phyloP scores from a whole-genome alignment of 2,888 invertebrate genomes.

The Steinernema carpocapsae region DNA sequence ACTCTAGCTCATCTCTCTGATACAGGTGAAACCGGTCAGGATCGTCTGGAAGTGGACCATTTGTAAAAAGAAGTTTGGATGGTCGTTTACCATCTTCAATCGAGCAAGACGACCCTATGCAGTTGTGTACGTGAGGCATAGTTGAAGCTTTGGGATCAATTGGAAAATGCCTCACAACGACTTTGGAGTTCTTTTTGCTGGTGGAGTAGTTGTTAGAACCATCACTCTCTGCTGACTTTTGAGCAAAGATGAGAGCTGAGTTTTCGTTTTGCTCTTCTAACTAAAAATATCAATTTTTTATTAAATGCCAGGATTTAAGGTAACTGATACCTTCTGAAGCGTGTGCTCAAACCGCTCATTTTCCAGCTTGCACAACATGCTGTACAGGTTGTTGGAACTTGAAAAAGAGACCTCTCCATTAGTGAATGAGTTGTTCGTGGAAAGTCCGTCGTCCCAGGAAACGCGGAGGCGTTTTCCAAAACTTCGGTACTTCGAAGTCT shows the following conservation, averaged over 20 bases:
- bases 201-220: neutral
- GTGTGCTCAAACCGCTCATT: constrained; percentile 8
- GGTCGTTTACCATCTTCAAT: neutral
- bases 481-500: constrained; percentile 23
- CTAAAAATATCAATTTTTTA: neutral
- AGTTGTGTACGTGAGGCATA: neutral
- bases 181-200: neutral
- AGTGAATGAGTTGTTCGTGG: constrained; percentile 16
- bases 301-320: neutral
- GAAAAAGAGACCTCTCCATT: constrained; percentile 8
- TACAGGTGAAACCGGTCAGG: constrained; percentile 15
- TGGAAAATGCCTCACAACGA: constrained; percentile 8
- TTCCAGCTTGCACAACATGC: constrained; percentile 18
- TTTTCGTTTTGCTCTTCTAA: neutral
- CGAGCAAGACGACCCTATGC: constrained; percentile 7
- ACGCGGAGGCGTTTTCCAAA: constrained; percentile 18
- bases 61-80: neutral
- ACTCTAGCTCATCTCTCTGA: constrained; percentile 5
- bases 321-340: neutral
- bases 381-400: constrained; percentile 6
- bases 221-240: neutral
- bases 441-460: constrained; percentile 17
- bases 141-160: constrained; percentile 1
- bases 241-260: neutral
- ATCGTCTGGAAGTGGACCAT: neutral